Base-by-base conservation (phyloP, 2,797 vertebrate species). In the Pangasius larnaudii region DNA sequence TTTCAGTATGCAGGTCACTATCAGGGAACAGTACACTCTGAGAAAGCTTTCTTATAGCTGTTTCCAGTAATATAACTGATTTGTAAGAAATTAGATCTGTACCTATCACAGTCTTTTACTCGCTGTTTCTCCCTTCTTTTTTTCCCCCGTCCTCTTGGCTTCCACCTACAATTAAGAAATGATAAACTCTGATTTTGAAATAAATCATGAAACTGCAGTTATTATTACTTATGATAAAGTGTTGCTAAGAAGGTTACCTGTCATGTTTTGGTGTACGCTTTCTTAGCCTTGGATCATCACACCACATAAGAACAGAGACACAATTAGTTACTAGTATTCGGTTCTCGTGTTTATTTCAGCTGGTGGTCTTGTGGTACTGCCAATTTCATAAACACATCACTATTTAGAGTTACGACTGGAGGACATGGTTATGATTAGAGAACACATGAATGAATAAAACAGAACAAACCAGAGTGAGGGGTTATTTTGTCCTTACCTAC, bases 31-130 rank as follows among this genome's bases (percentile, higher is more conserved):
- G 2, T 22, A 6, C 19, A 69, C 36, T 59, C 75, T 84, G n/a
- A 58, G 11, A 58, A 46, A 49, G 24, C 72, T 30, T 67, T 14
- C 27, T n/a, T 53, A 39, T 7, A 56, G 72, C 30, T 27, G 49
- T 46, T 39, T 53, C 13, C 5, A 36, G 9, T 16, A 9, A 67
- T 36, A 84, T 9, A 69, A 33, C 42, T 24, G 19, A 33, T 36
- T 24, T 51, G 46, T 7, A 84, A 51, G 10, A 24, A 67, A 51
- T 3, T 14, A 2, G 1, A 90, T 95, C 93, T 97, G 63, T 94
- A 98, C 98, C 95, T 95, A 92, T 97, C 97, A 94, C 97, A 98
- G 89, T 97, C 96, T 96, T 97, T 98, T 63, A 86, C 89, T 96
- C 94, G 97, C 93, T 96, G 97, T 95, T 95, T 97, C 89, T 97